Percentiles rank a stretch among this genome's conserved stretches.
phyloP scores from a whole-genome alignment of 2,888 invertebrate genomes.

The Dyspetes luteomarginatus region DNA sequence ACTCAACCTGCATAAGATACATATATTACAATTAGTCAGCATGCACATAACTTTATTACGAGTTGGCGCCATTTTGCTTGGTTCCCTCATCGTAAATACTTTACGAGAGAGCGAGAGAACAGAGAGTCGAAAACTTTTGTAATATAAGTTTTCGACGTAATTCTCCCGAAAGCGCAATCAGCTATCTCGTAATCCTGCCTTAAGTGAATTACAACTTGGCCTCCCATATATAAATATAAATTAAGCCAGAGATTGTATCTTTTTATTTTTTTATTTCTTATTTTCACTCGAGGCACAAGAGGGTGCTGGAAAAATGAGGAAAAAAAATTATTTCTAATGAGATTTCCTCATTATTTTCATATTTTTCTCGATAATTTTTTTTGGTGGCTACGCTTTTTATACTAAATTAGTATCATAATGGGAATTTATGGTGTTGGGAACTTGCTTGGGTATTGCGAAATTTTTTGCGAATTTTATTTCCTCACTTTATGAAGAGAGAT shows the following conservation, averaged over 20 bases:
- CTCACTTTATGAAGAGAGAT: slow-evolving; percentile 44
- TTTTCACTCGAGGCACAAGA: not conserved
- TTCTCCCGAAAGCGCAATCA: slow-evolving; percentile 41
- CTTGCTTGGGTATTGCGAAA: slow-evolving; percentile 36
- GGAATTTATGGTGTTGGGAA: not conserved
- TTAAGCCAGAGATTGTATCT: slow-evolving; percentile 7
- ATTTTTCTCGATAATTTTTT: not conserved
- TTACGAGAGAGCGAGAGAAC: slow-evolving; percentile 18
- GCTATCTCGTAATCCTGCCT: slow-evolving; percentile 49
- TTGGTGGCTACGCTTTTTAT: not conserved
- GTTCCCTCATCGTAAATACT: slow-evolving; percentile 22
- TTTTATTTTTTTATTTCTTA: slow-evolving; percentile 15
- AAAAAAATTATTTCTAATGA: not conserved
- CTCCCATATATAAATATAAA: not conserved
- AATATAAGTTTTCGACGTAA: slow-evolving; percentile 69
- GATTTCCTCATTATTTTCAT: not conserved
- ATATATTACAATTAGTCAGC: slow-evolving; percentile 33
- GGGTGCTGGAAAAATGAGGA: not conserved
- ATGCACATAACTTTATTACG: slow-evolving; percentile 8
- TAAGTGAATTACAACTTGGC: slow-evolving; percentile 56
- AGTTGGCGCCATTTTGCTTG: not conserved
- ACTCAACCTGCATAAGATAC: not conserved
- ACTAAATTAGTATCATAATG: not conserved
- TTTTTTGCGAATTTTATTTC: slow-evolving; percentile 33
- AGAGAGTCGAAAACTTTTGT: slow-evolving; percentile 67